Evolutionary conservation across 2,888 invertebrate species (phyloP), one percentile per base, ranked within the genome.

Genomic region (Dynastes grantii): DNA sequence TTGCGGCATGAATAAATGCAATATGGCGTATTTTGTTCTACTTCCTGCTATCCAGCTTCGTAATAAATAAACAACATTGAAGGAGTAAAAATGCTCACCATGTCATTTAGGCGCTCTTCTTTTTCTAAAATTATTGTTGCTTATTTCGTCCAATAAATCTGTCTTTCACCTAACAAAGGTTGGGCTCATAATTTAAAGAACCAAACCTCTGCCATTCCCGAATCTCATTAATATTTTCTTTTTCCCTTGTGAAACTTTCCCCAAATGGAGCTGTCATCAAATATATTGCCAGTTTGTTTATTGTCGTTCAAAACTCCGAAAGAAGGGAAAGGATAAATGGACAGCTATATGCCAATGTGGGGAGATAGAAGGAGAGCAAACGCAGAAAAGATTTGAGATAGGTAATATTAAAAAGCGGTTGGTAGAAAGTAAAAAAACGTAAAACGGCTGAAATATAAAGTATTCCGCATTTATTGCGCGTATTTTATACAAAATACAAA

Each of bases 401-500:
- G 32, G 32, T 5, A 5, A 40, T 73, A 73, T 61, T 73, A 37
- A 58, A 45, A 71, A 29, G 37, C 53, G 70, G 29, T 32, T 1
- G 70, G 16, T 8, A 53, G 37, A 58, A 58, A 55, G 22, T 37
- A 32, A 58, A 71, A 55, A 70, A 71, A 73, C 45, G 58, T 58
- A 9, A 73, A 40, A 11, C 8, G 40, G 13, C 61, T 61, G 22
- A 61, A 73, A 58, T 45, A 73, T 61, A 61, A 40, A 73, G 32
- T 16, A 40, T 61, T 22, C 61, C 22, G 11, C 61, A 8, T 73
- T 61, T 61, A 73, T 58, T 73, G 73, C 61, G 32, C 37, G 73
- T 73, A 73, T 73, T 73, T 73, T 40, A 55, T 58, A 73, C 40
- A 73, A 73, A 61, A 58, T 73, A 37, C 61, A 73, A 73, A 73